A percentile compares a stretch with the other conserved stretches of the same genome.
phyloP scores from a whole-genome alignment of 2,888 invertebrate genomes.

The Portevinia maculata region DNA sequence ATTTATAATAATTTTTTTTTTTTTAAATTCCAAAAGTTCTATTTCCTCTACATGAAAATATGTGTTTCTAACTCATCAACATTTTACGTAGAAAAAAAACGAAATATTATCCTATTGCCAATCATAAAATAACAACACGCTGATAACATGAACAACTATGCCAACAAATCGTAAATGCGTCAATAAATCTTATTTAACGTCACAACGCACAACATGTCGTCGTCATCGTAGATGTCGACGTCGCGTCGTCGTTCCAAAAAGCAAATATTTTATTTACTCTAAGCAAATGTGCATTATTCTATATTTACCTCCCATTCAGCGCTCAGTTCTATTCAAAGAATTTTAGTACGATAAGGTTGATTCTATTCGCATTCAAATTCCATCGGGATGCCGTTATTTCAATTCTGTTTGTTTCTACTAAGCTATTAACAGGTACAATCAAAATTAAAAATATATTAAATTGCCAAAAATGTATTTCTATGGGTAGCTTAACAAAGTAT shows the following conservation, averaged over 20 bases:
- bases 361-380: slow-evolving; percentile 18
- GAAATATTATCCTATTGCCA: not conserved
- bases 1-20: too few species aligned
- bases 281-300: slow-evolving; percentile 58
- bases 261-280: slow-evolving; percentile 35
- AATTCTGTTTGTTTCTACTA: not conserved
- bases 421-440: too few species aligned
- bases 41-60: too few species aligned
- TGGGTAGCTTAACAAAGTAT: slow-evolving; percentile 5
- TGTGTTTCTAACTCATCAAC: not conserved
- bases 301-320: slow-evolving; percentile 29
- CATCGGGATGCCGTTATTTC: slow-evolving; percentile 37
- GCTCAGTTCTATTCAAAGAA: slow-evolving; percentile 62
- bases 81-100: not conserved
- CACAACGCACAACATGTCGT: slow-evolving; percentile 27
- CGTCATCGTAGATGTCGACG: not conserved
- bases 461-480: too few species aligned
- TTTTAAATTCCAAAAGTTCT: too few species aligned
- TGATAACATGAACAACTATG: slow-evolving; percentile 34
- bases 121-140: slow-evolving; percentile 7
- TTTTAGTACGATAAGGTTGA: slow-evolving; percentile 38
- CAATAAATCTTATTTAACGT: slow-evolving; percentile 52
- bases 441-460: too few species aligned
- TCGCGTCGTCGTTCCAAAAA: not conserved
- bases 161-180: slow-evolving; percentile 42